Conservation (phyloP, 2,888 invertebrate species). For the Zootermopsis nevadensis region DNA sequence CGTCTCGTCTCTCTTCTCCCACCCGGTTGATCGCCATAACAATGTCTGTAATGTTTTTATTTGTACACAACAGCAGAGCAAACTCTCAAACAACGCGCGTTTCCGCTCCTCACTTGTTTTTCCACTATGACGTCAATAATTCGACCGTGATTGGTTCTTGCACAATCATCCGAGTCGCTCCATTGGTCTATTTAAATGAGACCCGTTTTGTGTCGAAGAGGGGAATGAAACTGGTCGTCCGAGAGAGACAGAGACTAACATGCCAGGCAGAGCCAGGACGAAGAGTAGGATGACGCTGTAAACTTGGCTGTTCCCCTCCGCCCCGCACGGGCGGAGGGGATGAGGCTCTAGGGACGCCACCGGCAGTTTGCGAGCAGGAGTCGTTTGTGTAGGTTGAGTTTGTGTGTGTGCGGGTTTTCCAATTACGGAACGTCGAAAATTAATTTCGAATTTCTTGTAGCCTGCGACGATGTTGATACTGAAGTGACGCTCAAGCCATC, state of each 20-base stretch:
- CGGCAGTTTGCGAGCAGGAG: not conserved
- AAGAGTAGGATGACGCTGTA: no score
- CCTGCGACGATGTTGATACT: not conserved
- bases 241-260: no score
- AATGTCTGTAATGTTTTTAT: no score
- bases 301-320: no score
- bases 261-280: no score
- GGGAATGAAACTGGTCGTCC: no score
- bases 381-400: not conserved
- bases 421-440: not conserved
- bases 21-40: no score
- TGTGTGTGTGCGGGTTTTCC: not conserved
- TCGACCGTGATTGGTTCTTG: not conserved
- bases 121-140: not conserved
- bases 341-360: not conserved
- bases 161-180: slow-evolving; percentile 35
- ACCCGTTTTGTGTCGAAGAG: not conserved
- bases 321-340: no score
- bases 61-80: no score
- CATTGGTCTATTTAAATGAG: slow-evolving; percentile 43
- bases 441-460: not conserved
- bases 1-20: no score
- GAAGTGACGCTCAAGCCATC: not conserved
- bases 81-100: not conserved
- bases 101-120: not conserved